Base-by-base conservation (phyloP, 2,888 invertebrate genomes). In the Mesodorylaimus sp. region DNA sequence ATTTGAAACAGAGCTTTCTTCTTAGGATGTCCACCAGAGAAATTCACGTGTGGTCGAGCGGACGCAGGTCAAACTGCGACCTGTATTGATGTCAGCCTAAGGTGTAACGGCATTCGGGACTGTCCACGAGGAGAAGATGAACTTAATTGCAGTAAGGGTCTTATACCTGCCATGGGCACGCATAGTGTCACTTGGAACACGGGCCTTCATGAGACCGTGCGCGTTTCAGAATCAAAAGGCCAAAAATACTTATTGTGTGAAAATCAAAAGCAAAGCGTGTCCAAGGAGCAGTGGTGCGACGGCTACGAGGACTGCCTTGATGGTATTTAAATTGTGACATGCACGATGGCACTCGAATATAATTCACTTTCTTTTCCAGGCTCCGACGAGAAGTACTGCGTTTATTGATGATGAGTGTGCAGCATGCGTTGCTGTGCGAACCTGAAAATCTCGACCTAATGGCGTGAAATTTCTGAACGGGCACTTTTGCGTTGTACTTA, bases 101-200 rank as follows among this genome's bases (percentile, higher is more conserved):
- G 21, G 21, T 39, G 41, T 21, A 21, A 39, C 41, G 41, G 41
- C 54, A 25, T 36, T 25, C 50, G 51, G 19, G 60, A 63, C 43
- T 63, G 63, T 55, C 53, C 58, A 16, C 55, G 56, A 16, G 63
- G 59, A 21, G 63, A 63, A 50, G 63, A 63, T 50, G 63, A 63
- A 44, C 45, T 56, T 1, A 61, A 61, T 49, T 63, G 63, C 53
- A 55, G 61, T 60, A 48, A 50, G 59, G 47, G 10, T 32, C 36
- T 13, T 16, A 16, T 13, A 10, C 36, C 16, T 32, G 10, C 16
- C 10, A 13, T 32, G 10, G 36, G 10, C 16, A 16, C 16, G 10
- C 10, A 10, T 13, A 32, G 36, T 32, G 36, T 32, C 36, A 50
- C 27, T 42, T 16, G 46, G 28, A 48, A 16, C 19, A 7, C 19